Evolutionary conservation across 2,888 invertebrate genomes (phyloP).

Genomic region (Sympetrum striolatum): DNA sequence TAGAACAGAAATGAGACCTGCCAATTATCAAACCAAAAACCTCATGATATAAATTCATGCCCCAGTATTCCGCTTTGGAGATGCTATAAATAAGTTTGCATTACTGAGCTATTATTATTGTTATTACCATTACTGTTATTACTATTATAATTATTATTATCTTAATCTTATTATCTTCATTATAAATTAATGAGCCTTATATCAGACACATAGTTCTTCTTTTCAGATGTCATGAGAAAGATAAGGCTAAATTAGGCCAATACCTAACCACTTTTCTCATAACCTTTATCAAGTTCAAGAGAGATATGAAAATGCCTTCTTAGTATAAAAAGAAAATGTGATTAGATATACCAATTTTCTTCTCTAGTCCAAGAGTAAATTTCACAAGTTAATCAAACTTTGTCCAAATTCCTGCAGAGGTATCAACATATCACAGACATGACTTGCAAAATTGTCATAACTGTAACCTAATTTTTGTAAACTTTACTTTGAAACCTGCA

Average conservation of each 20-base stretch:
- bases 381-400: conserved; percentile 4
- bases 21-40: conserved; percentile 14
- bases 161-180: not conserved
- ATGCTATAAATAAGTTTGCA: not conserved
- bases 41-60: conserved; percentile 17
- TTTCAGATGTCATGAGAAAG: conserved; percentile 2
- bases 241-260: not conserved
- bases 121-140: not conserved
- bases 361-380: not conserved
- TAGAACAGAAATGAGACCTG: conserved; percentile 37
- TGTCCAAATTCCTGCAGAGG: not conserved
- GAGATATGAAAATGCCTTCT: not conserved
- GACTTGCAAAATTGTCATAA: not conserved
- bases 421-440: conserved; percentile 27
- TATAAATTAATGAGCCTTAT: not conserved
- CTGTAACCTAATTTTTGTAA: not conserved
- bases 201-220: not conserved
- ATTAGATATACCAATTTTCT: not conserved
- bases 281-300: not conserved
- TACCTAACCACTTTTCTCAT: not conserved
- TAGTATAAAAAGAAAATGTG: not conserved
- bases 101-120: conserved; percentile 2
- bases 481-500: not conserved
- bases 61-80: not conserved
- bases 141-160: not conserved